Conservation (phyloP, 1,140 invertebrate genomes). For the Drosophila mauritiana region DNA sequence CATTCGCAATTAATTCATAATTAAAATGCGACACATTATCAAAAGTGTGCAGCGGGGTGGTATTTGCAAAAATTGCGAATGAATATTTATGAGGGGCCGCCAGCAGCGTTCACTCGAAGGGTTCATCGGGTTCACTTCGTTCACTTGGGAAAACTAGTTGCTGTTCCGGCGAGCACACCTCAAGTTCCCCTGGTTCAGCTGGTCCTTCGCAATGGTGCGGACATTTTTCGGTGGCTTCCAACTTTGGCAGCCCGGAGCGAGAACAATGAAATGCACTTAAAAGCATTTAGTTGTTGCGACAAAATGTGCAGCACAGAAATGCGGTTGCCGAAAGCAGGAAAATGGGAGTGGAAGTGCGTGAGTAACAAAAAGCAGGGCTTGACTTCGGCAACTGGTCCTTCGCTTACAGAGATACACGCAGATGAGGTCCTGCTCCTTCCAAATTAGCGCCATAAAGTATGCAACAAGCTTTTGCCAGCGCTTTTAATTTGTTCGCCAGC, state of each 20-base stretch:
- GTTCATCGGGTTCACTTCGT: neutral
- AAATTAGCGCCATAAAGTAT: slow-evolving; percentile 82
- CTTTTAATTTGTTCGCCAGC: slow-evolving; percentile 74
- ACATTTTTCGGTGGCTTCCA: slow-evolving; percentile 18
- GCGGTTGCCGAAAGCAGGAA: slow-evolving; percentile 33
- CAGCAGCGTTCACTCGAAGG: neutral
- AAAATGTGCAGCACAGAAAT: slow-evolving; percentile 72
- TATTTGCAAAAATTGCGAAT: slow-evolving; percentile 75
- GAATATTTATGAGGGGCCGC: slow-evolving; percentile 57
- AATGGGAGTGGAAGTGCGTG: slow-evolving; percentile 37
- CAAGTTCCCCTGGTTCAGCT: neutral
- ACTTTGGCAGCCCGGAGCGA: neutral
- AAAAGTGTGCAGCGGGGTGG: slow-evolving; percentile 51
- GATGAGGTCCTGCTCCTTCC: slow-evolving; percentile 18
- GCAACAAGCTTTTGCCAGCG: slow-evolving; percentile 71
- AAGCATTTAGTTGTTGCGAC: slow-evolving; percentile 80
- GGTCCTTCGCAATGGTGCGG: neutral
- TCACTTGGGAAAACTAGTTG: neutral
- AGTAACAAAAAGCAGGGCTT: slow-evolving; percentile 64
- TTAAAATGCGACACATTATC: slow-evolving; percentile 81
- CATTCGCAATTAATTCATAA: slow-evolving; percentile 82
- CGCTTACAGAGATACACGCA: slow-evolving; percentile 19
- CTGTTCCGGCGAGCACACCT: too few relatives aligned
- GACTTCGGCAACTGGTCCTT: slow-evolving; percentile 57
- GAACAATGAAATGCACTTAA: slow-evolving; percentile 77